These are phyloP conservation scores for Acanthosepion esculentum DNA, from an alignment of 2,888 invertebrate species.

Conservation along the genomic window DNA sequence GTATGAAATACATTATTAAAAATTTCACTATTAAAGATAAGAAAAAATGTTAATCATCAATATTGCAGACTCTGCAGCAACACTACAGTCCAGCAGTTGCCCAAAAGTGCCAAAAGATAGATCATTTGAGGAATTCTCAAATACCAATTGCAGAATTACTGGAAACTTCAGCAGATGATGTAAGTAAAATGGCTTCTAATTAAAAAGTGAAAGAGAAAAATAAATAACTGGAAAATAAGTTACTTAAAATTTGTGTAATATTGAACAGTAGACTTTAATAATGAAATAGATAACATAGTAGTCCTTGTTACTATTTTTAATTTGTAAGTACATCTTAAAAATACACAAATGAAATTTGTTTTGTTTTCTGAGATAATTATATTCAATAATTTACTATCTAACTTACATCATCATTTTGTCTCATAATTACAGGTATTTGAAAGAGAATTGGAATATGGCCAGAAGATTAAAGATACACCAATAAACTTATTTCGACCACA, in stretches of 20 bases:
- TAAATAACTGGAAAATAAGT: neutral
- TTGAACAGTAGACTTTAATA: too few relatives aligned
- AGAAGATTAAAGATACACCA: neutral
- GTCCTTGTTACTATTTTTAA: too few relatives aligned
- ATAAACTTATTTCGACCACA: neutral
- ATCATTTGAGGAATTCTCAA: constrained; percentile 80
- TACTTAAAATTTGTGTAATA: neutral
- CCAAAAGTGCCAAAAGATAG: constrained; percentile 83
- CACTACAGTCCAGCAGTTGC: constrained; percentile 85
- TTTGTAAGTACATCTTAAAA: too few relatives aligned
- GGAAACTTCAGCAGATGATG: constrained; percentile 81
- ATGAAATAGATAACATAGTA: too few relatives aligned
- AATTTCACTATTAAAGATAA: too few relatives aligned
- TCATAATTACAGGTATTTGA: neutral
- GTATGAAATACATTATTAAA: too few relatives aligned
- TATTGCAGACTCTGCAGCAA: constrained; percentile 80
- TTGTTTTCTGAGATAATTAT: too few relatives aligned
- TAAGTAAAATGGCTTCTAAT: constrained; percentile 67
- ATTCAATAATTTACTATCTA: too few relatives aligned
- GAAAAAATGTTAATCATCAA: neutral
- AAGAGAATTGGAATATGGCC: neutral
- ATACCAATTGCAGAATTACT: constrained; percentile 82
- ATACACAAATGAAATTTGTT: too few relatives aligned
- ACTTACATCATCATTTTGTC: neutral
- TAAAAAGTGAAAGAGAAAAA: neutral